phyloP scores from a whole-genome alignment of 2,797 vertebrate species.

The Paedocypris micromegethes region DNA sequence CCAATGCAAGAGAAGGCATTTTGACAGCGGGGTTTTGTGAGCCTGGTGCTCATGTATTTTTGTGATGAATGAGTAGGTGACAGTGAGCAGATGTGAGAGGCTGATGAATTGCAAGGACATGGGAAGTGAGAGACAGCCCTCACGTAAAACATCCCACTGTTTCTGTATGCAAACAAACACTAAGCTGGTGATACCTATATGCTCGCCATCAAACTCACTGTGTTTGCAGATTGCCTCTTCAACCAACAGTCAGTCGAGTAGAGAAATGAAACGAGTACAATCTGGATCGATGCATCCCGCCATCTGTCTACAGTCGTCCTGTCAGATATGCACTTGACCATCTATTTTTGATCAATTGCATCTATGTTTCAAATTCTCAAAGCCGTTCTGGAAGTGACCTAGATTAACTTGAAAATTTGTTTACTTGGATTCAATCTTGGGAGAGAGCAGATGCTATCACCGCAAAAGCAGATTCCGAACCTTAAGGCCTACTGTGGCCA shows the following conservation, averaged over 20 bases:
- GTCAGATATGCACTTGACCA: constrained; percentile 26
- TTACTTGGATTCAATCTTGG: constrained; percentile 1
- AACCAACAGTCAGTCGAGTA: constrained; percentile 21
- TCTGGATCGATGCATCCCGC: constrained; percentile 17
- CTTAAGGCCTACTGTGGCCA: neutral
- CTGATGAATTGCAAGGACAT: constrained; percentile 67
- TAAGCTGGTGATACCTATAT: constrained; percentile 27
- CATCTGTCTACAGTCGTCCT: constrained; percentile 38
- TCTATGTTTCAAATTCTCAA: neutral
- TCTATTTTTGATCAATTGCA: constrained; percentile 33
- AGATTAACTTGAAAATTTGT: neutral
- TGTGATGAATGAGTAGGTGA: constrained; percentile 56
- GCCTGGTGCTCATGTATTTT: constrained; percentile 27
- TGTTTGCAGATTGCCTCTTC: constrained; percentile 23
- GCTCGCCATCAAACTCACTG: constrained; percentile 32
- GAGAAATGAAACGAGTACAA: constrained; percentile 27
- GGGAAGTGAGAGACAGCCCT: constrained; percentile 59
- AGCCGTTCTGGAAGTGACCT: neutral
- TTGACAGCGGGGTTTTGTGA: constrained; percentile 18
- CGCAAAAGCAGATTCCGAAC: neutral
- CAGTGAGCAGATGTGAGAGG: constrained; percentile 63
- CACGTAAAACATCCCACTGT: constrained; percentile 32
- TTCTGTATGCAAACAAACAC: constrained; percentile 33
- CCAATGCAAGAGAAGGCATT: neutral
- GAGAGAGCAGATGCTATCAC: neutral